Percentiles rank a stretch among this genome's conserved stretches.
Evolutionary conservation across 1,140 invertebrate species (phyloP).

Genomic region (Onthophagus taurus): DNA sequence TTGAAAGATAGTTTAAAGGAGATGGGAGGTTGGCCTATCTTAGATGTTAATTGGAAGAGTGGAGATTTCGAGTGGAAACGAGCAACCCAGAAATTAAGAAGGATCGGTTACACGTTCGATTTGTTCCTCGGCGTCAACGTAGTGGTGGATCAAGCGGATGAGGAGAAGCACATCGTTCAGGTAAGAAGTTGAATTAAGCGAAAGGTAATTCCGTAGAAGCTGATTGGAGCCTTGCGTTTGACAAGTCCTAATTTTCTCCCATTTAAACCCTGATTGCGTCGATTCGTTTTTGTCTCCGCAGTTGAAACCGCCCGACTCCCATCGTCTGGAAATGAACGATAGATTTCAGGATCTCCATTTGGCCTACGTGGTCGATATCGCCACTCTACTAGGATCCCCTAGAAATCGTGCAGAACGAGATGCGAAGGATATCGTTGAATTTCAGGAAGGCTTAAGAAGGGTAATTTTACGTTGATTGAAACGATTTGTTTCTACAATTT

Average conservation of each 20-base stretch:
- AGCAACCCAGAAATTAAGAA: slow-evolving; percentile 25
- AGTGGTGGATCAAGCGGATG: slow-evolving; percentile 22
- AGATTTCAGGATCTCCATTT: slow-evolving; percentile 10
- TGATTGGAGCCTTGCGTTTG: neutral
- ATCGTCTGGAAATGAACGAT: slow-evolving; percentile 10
- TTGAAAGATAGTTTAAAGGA: slow-evolving; percentile 40
- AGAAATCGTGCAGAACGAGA: slow-evolving; percentile 51
- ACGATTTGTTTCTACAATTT: no score
- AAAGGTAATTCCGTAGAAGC: neutral
- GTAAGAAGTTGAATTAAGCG: slow-evolving; percentile 18
- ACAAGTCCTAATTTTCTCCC: no score
- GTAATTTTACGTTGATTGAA: slow-evolving; percentile 43
- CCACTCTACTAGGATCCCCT: slow-evolving; percentile 3
- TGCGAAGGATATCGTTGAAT: slow-evolving; percentile 72
- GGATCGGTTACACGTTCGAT: slow-evolving; percentile 28
- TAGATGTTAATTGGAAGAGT: slow-evolving; percentile 44
- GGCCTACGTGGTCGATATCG: slow-evolving; percentile 9
- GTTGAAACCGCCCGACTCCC: slow-evolving; percentile 7
- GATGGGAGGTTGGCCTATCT: slow-evolving; percentile 53
- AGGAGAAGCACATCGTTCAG: slow-evolving; percentile 26
- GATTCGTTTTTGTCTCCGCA: slow-evolving; percentile 8
- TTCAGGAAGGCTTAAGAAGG: slow-evolving; percentile 83
- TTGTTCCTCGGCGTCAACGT: slow-evolving; percentile 28
- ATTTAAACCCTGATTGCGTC: no score
- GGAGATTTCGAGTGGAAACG: slow-evolving; percentile 38